Evolutionary conservation across 1,140 invertebrate species (phyloP).

Genomic region (Trichonephila clavata): DNA sequence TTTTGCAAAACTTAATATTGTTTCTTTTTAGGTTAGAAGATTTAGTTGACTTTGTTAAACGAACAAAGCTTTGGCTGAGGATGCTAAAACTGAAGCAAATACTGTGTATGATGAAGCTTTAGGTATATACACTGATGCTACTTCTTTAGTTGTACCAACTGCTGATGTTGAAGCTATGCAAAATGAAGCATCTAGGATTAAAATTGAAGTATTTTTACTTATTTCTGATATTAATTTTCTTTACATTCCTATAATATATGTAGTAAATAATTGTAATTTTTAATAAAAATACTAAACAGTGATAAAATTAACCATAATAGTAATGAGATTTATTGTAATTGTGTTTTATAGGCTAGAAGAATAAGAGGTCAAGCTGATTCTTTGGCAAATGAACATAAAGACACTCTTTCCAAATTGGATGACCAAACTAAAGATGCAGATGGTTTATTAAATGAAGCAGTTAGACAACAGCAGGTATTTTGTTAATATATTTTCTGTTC

Average conservation of each 20-base stretch:
- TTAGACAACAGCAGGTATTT: constrained; percentile 83
- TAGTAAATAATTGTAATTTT: no score
- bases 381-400: constrained; percentile 84
- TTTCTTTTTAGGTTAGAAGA: constrained; percentile 84
- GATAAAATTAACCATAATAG: not conserved
- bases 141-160: constrained; percentile 87
- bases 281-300: not conserved
- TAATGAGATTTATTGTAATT: not conserved
- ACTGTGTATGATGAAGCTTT: constrained; percentile 90
- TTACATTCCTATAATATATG: not conserved
- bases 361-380: constrained; percentile 86
- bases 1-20: not conserved
- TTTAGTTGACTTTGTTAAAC: constrained; percentile 79
- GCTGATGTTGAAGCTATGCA: constrained; percentile 88
- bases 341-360: constrained; percentile 81
- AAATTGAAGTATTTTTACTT: constrained; percentile 79
- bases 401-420: constrained; percentile 80
- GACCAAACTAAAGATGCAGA: constrained; percentile 80
- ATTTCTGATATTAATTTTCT: not conserved
- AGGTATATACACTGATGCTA: constrained; percentile 88
- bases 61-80: constrained; percentile 86
- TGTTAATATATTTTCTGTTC: not conserved
- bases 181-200: constrained; percentile 83
- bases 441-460: constrained; percentile 82
- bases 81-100: constrained; percentile 87